A percentile compares a stretch with the other conserved stretches of the same genome.
These are phyloP conservation scores for Pantherophis vulpinus DNA, from an alignment of 2,797 vertebrate genomes.

Conservation along the genomic window DNA sequence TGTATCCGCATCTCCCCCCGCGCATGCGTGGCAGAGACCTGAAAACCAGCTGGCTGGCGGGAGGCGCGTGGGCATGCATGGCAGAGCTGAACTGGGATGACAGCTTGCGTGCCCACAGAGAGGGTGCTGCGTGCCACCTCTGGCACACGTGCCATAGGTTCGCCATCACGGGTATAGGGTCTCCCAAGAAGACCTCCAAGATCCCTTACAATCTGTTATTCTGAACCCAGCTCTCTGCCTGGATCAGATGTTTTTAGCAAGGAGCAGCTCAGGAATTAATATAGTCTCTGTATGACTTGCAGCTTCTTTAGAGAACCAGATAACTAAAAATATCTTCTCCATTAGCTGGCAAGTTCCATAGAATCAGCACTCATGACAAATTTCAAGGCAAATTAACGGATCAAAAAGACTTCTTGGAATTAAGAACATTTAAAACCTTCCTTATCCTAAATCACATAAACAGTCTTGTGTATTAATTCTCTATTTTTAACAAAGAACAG, in stretches of 20 bases:
- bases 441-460: not conserved
- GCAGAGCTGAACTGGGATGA: no score
- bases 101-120: no score
- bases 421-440: not conserved
- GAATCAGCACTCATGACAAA: not conserved
- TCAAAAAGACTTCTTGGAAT: not conserved
- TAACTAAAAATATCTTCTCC: not conserved
- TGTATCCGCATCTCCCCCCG: no score
- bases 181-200: not conserved
- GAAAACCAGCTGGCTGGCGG: no score
- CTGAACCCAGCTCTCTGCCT: not conserved
- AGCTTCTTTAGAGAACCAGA: not conserved
- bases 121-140: no score
- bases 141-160: no score
- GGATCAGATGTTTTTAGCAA: not conserved
- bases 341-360: not conserved
- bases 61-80: fast-evolving
- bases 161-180: not conserved
- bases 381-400: not conserved
- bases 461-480: not conserved
- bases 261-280: not conserved
- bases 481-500: not conserved
- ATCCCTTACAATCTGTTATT: not conserved
- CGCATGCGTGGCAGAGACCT: no score
- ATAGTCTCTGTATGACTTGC: not conserved